phyloP scores from a whole-genome alignment of 2,797 vertebrate species.

The Platalea minor region DNA sequence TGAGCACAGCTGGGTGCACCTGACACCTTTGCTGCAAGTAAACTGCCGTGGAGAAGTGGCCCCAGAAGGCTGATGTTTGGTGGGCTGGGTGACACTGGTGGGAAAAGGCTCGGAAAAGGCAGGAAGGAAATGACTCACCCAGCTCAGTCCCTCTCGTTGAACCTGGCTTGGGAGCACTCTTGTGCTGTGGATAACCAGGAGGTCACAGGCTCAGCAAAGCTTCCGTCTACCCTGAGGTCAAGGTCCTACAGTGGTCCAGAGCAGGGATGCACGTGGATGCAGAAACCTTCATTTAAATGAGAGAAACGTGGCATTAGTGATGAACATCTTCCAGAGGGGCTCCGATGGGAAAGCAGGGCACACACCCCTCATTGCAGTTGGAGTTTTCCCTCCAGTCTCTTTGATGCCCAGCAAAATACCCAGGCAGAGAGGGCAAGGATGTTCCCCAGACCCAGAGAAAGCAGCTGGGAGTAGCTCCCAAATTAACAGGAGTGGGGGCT shows the following conservation, averaged over 20 bases:
- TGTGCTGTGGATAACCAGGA: rapidly evolving
- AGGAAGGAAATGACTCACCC: neutral
- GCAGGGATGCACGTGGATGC: neutral
- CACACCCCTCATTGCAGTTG: neutral
- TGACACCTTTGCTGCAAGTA: rapidly evolving
- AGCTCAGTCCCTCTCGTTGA: rapidly evolving
- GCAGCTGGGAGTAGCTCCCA: neutral
- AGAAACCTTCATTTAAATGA: neutral
- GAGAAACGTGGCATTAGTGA: neutral
- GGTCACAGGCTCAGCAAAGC: neutral
- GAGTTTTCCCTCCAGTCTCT: neutral
- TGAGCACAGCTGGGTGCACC: rapidly evolving
- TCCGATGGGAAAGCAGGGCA: neutral
- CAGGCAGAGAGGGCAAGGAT: neutral
- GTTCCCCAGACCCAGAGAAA: neutral
- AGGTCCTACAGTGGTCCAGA: neutral
- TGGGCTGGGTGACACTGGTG: neutral
- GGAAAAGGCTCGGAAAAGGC: neutral
- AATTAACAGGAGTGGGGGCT: slow-evolving; percentile 14
- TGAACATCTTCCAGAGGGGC: neutral
- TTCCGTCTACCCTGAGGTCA: neutral
- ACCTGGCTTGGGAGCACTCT: neutral
- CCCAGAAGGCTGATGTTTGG: neutral
- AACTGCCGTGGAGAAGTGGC: neutral
- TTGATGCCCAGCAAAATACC: neutral